Percentiles rank a stretch among this genome's conserved stretches.
Evolutionary conservation across 2,113 vertebrate species (phyloP).

Genomic region (Microtus richardsoni): DNA sequence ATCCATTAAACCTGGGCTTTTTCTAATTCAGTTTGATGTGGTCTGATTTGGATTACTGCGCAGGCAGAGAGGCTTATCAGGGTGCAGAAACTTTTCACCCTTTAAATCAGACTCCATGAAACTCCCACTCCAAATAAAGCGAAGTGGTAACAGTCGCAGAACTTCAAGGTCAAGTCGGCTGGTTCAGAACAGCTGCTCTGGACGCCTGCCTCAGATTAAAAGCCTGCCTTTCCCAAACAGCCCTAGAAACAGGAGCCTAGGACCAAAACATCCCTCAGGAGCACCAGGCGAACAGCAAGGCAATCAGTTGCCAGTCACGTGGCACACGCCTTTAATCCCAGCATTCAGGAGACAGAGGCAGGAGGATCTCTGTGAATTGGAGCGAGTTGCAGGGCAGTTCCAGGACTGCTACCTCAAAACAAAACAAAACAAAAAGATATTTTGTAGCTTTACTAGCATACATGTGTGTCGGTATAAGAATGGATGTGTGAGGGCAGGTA

Average conservation of each 20-base stretch:
- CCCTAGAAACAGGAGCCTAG: background rate
- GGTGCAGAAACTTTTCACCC: background rate
- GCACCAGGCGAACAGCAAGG: background rate
- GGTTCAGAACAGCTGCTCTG: background rate
- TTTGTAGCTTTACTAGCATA: background rate
- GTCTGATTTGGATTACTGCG: too few species aligned
- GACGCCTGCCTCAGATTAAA: background rate
- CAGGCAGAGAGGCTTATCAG: too few species aligned
- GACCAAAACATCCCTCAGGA: background rate
- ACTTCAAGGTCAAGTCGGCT: slow-evolving; percentile 37
- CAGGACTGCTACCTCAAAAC: background rate
- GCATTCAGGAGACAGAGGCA: background rate
- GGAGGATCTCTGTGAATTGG: background rate
- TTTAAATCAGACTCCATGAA: slow-evolving; percentile 57
- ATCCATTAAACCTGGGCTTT: too few species aligned
- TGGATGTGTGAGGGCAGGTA: background rate
- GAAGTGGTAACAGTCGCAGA: background rate
- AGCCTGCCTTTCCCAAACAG: background rate
- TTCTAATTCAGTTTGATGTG: too few species aligned
- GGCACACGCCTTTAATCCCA: background rate
- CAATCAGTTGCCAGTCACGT: background rate
- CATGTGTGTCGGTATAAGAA: background rate
- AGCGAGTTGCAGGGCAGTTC: background rate
- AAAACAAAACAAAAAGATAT: background rate
- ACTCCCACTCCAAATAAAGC: slow-evolving; percentile 13